Base-by-base conservation (phyloP, 1,140 invertebrate genomes). In the Lepeophtheirus salmonis region DNA sequence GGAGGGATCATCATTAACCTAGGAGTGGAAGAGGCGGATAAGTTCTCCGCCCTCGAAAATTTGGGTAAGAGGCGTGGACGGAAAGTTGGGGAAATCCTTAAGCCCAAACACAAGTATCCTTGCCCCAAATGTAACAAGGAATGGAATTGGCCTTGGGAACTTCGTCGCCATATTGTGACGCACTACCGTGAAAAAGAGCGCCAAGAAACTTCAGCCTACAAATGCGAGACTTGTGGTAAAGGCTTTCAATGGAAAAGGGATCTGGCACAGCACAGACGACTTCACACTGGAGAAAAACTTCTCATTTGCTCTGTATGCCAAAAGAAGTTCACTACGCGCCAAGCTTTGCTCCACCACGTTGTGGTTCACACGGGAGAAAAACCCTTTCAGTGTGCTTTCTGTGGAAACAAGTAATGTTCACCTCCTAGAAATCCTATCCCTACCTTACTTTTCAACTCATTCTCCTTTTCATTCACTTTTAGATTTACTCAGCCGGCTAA, bases 71-170 rank as follows among this genome's bases (percentile, higher is more conserved):
- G n/a, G n/a, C n/a, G n/a, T n/a, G n/a, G n/a, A n/a, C 49, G 49
- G 12, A 56, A 56, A 10, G 4, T 16, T 2, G n/a, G 21, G 1
- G 26, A 56, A 20, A 56, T 24, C n/a, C 23, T 16, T 41, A n/a
- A 18, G 4, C 18, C 23, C 4, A 56, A 56, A 41, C 21, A 56
- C 14, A 56, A 56, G 55, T 56, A 25, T 20, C 23, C 30, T 2
- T 59, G 57, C 23, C 57, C 57, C n/a, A 59, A 59, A 16, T 59
- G 57, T 22, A 25, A 6, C 13, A 59, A 59, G 30, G 57, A 52
- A 17, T 59, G 57, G 57, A 59, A 59, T 59, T 59, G 57, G 57
- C 26, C 57, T 2, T 59, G 57, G 57, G 57, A 59, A 23, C 23
- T 59, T 14, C n/a, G 57, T 13, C 57, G 57, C 17, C 57, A 59